These are phyloP conservation scores for Parapristionchus giblindavisi DNA, from an alignment of 2,888 invertebrate genomes.

Conservation along the genomic window DNA sequence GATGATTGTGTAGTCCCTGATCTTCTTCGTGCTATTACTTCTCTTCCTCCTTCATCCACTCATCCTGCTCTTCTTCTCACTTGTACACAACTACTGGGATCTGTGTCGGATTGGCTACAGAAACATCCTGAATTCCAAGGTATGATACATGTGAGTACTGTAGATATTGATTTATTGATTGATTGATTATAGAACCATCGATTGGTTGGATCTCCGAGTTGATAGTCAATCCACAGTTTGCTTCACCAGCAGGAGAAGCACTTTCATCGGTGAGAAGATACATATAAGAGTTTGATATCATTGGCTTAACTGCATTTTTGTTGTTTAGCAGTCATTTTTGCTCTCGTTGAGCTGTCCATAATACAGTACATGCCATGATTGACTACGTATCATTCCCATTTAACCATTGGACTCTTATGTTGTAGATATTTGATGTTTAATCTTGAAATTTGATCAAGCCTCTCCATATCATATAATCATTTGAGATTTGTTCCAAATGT, in stretches of 20 bases:
- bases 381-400: no score
- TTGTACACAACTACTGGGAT: conserved; percentile 77
- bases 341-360: no score
- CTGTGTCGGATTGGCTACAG: conserved; percentile 89
- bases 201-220: conserved; percentile 53
- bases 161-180: neutral
- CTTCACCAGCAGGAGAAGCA: conserved; percentile 45
- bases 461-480: no score
- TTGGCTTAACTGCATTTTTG: no score
- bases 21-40: conserved; percentile 88
- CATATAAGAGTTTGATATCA: no score
- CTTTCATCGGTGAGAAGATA: conserved; percentile 57
- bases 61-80: conserved; percentile 88
- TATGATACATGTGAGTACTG: conserved; percentile 60
- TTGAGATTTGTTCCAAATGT: conserved; percentile 44
- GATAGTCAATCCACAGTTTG: conserved; percentile 42
- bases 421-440: no score
- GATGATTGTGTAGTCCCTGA: conserved; percentile 91
- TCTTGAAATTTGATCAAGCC: no score
- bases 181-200: conserved; percentile 47
- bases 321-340: no score
- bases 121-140: conserved; percentile 82
- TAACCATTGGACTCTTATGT: no score
- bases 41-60: conserved; percentile 80
- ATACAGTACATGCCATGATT: conserved; percentile 34